These are phyloP conservation scores for Ephestia elutella DNA, from an alignment of 1,140 invertebrate genomes.

Conservation along the genomic window DNA sequence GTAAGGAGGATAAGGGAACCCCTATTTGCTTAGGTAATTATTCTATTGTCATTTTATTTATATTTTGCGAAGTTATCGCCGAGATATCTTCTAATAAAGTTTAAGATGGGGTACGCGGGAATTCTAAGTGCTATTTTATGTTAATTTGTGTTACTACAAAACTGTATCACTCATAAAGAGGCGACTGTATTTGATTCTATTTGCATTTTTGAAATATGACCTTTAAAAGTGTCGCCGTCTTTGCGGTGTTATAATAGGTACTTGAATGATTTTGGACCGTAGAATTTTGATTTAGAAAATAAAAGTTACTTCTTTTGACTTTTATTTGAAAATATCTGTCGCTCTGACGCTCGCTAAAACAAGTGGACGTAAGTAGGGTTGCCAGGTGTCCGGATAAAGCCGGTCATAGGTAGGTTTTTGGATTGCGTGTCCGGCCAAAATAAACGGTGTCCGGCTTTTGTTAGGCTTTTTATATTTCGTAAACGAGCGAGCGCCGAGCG, in stretches of 20 bases:
- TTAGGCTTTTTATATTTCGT: too few relatives aligned
- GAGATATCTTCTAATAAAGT: constrained; percentile 46
- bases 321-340: too few relatives aligned
- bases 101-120: constrained; percentile 32
- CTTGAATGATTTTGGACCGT: too few relatives aligned
- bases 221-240: not conserved
- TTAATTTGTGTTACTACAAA: constrained; percentile 28
- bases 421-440: too few relatives aligned
- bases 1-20: constrained; percentile 5
- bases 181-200: constrained; percentile 4
- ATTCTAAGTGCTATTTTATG: constrained; percentile 59
- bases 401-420: too few relatives aligned
- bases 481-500: too few relatives aligned
- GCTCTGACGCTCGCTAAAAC: too few relatives aligned
- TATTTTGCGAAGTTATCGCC: constrained; percentile 39
- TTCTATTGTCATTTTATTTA: constrained; percentile 56
- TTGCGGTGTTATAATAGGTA: not conserved
- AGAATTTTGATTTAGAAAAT: too few relatives aligned
- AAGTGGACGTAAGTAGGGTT: too few relatives aligned
- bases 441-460: too few relatives aligned
- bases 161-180: constrained; percentile 6
- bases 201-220: constrained; percentile 8
- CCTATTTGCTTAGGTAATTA: constrained; percentile 28
- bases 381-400: too few relatives aligned
- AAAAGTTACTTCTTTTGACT: too few relatives aligned